Conservation (phyloP, 1,140 invertebrate genomes). For the Pectinophora gossypiella region DNA sequence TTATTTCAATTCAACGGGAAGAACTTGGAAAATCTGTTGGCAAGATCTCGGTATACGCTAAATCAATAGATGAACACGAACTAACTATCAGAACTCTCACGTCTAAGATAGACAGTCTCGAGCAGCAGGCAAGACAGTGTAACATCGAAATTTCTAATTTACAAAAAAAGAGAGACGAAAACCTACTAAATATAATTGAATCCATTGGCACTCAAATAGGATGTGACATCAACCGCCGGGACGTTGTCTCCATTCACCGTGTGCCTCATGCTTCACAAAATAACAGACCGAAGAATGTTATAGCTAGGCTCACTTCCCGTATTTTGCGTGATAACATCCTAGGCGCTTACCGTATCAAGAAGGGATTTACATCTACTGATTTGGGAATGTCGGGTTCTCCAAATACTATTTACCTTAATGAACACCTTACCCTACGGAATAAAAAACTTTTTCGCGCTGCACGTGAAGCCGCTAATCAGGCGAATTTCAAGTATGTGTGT, state of each 20-base stretch:
- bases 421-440: conserved; percentile 2
- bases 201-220: no score
- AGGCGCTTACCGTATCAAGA: conserved; percentile 1
- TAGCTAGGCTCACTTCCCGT: not conserved
- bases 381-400: not conserved
- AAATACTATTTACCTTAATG: not conserved
- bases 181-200: not conserved
- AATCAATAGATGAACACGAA: not conserved
- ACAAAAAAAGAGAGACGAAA: conserved; percentile 1
- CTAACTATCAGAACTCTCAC: not conserved
- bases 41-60: not conserved
- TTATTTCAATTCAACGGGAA: not conserved
- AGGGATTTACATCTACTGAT: not conserved
- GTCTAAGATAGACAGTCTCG: not conserved
- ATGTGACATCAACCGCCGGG: not conserved
- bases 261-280: no score
- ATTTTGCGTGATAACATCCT: conserved; percentile 5
- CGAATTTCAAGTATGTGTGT: conserved; percentile 1
- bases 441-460: conserved; percentile 5
- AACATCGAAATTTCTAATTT: no score
- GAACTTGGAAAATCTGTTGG: not conserved
- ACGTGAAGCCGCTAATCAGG: conserved; percentile 2
- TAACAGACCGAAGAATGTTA: no score
- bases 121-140: no score
- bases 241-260: conserved; percentile 1